Evolutionary conservation across 92 coral and sea anemone species (phyloP).

Genomic region (Porites lobata): DNA sequence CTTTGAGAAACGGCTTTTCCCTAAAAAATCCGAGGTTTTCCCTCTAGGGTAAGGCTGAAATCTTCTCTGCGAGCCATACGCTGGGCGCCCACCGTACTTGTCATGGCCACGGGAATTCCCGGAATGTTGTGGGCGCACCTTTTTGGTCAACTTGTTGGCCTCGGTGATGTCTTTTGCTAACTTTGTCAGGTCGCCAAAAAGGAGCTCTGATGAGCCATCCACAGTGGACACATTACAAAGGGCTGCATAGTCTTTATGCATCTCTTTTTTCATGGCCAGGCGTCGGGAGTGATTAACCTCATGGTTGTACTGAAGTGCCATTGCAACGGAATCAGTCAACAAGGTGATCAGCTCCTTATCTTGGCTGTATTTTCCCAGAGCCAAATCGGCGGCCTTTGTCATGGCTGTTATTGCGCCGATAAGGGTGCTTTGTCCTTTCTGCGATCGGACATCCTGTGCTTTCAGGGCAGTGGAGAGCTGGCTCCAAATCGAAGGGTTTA

Average conservation of each 20-base stretch:
- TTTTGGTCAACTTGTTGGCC: constrained; percentile 47
- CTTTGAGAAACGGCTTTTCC: too few species aligned
- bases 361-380: constrained; percentile 42
- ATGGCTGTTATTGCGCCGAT: constrained; percentile 39
- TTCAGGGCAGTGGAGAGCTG: constrained; percentile 44
- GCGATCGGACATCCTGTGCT: constrained; percentile 45
- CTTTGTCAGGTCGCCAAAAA: constrained; percentile 48
- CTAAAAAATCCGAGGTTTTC: too few species aligned
- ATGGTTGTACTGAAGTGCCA: constrained; percentile 63
- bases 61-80: constrained; percentile 36
- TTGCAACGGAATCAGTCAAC: constrained; percentile 68
- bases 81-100: constrained; percentile 26
- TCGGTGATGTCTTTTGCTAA: constrained; percentile 15
- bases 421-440: constrained; percentile 33
- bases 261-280: constrained; percentile 58
- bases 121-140: constrained; percentile 36
- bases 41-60: constrained; percentile 12
- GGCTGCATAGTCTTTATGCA: constrained; percentile 53
- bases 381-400: constrained; percentile 58
- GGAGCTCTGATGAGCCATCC: constrained; percentile 39
- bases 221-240: constrained; percentile 46
- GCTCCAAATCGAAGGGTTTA: constrained; percentile 59
- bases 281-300: constrained; percentile 49
- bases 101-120: constrained; percentile 34
- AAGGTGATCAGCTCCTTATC: constrained; percentile 55